Percentiles rank a stretch among this genome's conserved stretches.
phyloP scores from a whole-genome alignment of 2,113 vertebrate genomes.

The Centropus bengalensis region DNA sequence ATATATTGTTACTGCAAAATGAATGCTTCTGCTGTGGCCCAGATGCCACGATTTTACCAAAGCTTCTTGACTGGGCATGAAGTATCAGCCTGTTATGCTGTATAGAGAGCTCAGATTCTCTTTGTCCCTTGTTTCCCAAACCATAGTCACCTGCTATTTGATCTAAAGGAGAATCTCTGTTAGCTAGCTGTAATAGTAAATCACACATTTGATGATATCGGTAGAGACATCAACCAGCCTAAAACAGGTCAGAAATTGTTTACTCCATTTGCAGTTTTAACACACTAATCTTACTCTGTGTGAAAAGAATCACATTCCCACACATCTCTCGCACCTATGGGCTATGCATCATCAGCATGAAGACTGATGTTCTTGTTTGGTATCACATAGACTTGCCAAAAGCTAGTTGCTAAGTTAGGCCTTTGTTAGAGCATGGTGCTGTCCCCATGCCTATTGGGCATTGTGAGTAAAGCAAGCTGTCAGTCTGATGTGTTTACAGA shows the following conservation, averaged over 20 bases:
- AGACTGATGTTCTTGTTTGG: neutral
- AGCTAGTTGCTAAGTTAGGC: neutral
- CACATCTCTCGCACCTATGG: neutral
- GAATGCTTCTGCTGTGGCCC: neutral
- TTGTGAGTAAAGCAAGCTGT: neutral
- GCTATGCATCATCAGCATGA: neutral
- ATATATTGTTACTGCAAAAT: neutral
- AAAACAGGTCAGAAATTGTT: neutral
- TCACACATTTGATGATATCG: neutral
- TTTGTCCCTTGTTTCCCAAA: neutral
- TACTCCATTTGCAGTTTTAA: neutral
- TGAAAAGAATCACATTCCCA: neutral
- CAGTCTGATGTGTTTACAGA: conserved; percentile 14
- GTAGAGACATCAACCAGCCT: neutral
- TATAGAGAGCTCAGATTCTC: neutral
- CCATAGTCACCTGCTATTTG: neutral
- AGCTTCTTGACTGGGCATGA: neutral
- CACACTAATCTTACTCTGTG: neutral
- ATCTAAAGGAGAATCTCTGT: neutral
- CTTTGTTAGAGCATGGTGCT: neutral
- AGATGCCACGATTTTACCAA: neutral
- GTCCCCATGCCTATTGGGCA: neutral
- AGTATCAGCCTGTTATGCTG: neutral
- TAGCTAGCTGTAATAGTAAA: neutral
- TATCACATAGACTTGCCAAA: neutral